Conservation (phyloP, 1,140 invertebrate species). For the Trachymyrmex septentrionalis region DNA sequence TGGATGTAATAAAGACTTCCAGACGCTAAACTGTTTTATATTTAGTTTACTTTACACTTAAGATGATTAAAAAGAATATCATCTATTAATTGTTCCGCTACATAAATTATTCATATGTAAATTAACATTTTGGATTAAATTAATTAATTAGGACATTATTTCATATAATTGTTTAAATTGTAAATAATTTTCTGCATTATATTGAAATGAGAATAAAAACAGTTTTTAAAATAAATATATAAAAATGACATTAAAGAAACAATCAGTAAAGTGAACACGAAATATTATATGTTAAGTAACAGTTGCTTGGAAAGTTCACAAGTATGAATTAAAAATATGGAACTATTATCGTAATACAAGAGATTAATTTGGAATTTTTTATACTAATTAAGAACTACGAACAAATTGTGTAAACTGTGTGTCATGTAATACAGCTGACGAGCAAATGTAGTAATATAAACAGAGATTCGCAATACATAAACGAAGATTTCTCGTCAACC, state of each 20-base stretch:
- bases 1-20: conserved; percentile 26
- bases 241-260: not conserved
- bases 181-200: not conserved
- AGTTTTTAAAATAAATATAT: not conserved
- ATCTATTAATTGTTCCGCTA: not conserved
- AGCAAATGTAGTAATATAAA: conserved; percentile 73
- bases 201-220: not conserved
- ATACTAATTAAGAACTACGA: not conserved
- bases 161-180: not conserved
- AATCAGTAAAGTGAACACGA: not conserved
- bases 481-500: conserved; percentile 68
- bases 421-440: conserved; percentile 66
- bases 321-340: not conserved
- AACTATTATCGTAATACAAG: not conserved
- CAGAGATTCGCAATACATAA: conserved; percentile 69
- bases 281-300: not conserved
- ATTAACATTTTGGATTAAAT: not conserved
- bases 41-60: conserved; percentile 36
- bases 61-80: conserved; percentile 9
- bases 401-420: conserved; percentile 67
- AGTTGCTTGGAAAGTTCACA: not conserved
- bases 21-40: conserved; percentile 10
- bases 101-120: not conserved
- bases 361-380: conserved; percentile 8
- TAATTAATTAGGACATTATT: not conserved